Conservation (phyloP, 2,888 invertebrate genomes). For the Teinopalpus imperialis region DNA sequence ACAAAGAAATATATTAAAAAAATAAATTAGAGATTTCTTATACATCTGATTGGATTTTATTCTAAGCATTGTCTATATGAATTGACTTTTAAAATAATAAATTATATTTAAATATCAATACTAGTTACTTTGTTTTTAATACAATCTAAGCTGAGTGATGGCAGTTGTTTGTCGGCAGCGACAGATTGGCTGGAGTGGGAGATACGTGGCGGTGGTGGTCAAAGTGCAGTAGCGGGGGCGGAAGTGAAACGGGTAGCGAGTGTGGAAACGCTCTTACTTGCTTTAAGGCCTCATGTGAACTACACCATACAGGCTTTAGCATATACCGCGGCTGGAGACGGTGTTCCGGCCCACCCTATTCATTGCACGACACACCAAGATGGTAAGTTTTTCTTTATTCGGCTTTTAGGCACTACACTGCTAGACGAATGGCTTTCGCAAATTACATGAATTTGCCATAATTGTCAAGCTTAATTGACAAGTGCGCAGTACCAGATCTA, state of each 20-base stretch:
- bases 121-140: conserved; percentile 12
- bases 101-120: too few relatives aligned
- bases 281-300: conserved; percentile 91
- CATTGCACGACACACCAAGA: conserved; percentile 93
- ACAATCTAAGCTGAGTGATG: conserved; percentile 72
- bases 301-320: conserved; percentile 93
- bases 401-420: too few relatives aligned
- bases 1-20: too few relatives aligned
- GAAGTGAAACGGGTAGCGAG: conserved; percentile 91
- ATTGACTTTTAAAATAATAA: too few relatives aligned
- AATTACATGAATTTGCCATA: too few relatives aligned
- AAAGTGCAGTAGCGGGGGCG: conserved; percentile 66
- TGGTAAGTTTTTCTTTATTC: conserved; percentile 74
- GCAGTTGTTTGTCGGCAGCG: conserved; percentile 79
- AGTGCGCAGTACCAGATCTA: too few relatives aligned
- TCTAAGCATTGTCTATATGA: too few relatives aligned
- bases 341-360: conserved; percentile 88
- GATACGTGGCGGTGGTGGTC: conserved; percentile 54
- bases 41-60: too few relatives aligned
- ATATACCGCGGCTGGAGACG: conserved; percentile 93
- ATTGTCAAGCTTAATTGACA: too few relatives aligned
- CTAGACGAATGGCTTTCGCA: too few relatives aligned
- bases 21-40: too few relatives aligned
- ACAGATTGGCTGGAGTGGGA: conserved; percentile 78
- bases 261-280: conserved; percentile 89